A percentile compares a stretch with the other conserved stretches of the same genome.
Conservation (phyloP, 2,113 vertebrate species). For the Saguinus midas region DNA sequence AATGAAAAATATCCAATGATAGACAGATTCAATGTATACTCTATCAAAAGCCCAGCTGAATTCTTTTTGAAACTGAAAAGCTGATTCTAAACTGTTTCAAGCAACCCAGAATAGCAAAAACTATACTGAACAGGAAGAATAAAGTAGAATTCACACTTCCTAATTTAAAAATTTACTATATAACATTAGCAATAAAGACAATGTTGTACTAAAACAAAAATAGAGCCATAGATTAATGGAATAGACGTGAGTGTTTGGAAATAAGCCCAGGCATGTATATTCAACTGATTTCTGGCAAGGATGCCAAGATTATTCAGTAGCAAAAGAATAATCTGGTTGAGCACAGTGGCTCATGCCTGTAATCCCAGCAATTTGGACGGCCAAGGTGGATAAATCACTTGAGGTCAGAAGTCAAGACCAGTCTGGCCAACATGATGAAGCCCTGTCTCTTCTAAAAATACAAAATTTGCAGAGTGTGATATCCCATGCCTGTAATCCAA, state of each 20-base stretch:
- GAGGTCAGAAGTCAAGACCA: too few species aligned
- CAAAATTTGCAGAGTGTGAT: too few species aligned
- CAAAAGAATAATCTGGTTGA: neutral
- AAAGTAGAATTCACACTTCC: neutral
- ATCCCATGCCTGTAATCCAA: too few species aligned
- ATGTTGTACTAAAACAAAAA: neutral
- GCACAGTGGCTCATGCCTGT: too few species aligned
- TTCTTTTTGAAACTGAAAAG: neutral
- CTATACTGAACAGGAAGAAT: neutral
- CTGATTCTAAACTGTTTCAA: neutral
- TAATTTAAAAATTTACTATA: neutral
- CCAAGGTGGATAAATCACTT: too few species aligned
- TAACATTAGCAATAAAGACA: neutral
- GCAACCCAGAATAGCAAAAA: neutral
- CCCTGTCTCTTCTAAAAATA: too few species aligned
- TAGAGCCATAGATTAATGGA: neutral
- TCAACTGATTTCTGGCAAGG: neutral
- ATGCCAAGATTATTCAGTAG: neutral
- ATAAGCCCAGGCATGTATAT: neutral
- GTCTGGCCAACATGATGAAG: too few species aligned
- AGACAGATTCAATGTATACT: neutral
- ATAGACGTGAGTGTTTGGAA: neutral
- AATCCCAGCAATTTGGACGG: too few species aligned
- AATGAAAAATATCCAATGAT: neutral
- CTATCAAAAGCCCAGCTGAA: neutral